Percentiles rank a stretch among this genome's conserved stretches.
Evolutionary conservation across 30 jellyfish, hydroid and myxozoan species (phyloP).

Genomic region (Cassiopea xamachana): DNA sequence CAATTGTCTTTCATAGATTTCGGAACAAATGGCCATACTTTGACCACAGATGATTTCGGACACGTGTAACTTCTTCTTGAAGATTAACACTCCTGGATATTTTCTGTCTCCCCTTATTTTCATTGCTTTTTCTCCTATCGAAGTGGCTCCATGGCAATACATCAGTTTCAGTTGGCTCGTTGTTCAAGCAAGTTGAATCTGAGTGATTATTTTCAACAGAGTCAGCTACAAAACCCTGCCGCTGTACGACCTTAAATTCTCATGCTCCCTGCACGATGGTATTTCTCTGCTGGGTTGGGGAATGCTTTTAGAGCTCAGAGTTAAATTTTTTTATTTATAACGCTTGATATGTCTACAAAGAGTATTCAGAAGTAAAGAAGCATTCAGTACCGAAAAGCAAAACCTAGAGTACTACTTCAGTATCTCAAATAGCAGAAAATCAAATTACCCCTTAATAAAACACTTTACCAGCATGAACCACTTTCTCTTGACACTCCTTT

Average conservation of each 20-base stretch:
- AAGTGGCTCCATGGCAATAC: not conserved
- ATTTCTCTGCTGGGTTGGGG: not conserved
- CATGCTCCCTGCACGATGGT: not conserved
- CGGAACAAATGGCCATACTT: conserved; percentile 31
- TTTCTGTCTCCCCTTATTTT: not conserved
- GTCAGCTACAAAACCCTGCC: not conserved
- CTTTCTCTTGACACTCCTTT: too few relatives aligned
- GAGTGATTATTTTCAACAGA: not conserved
- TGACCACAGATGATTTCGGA: not conserved
- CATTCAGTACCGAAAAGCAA: too few relatives aligned
- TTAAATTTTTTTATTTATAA: too few relatives aligned
- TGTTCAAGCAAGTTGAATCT: not conserved
- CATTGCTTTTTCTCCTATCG: not conserved
- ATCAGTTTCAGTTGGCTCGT: not conserved
- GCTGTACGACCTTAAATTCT: not conserved
- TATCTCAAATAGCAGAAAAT: too few relatives aligned
- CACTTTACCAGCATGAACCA: too few relatives aligned
- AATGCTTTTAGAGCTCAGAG: too few relatives aligned
- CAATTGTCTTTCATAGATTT: conserved; percentile 6
- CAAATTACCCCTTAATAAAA: too few relatives aligned
- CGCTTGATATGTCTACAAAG: too few relatives aligned
- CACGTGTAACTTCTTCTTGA: too few relatives aligned
- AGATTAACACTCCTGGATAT: not conserved
- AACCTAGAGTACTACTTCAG: too few relatives aligned
- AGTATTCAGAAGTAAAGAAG: too few relatives aligned